Evolutionary conservation across 2,888 invertebrate genomes (phyloP).

Genomic region (Heteropelma amictum): DNA sequence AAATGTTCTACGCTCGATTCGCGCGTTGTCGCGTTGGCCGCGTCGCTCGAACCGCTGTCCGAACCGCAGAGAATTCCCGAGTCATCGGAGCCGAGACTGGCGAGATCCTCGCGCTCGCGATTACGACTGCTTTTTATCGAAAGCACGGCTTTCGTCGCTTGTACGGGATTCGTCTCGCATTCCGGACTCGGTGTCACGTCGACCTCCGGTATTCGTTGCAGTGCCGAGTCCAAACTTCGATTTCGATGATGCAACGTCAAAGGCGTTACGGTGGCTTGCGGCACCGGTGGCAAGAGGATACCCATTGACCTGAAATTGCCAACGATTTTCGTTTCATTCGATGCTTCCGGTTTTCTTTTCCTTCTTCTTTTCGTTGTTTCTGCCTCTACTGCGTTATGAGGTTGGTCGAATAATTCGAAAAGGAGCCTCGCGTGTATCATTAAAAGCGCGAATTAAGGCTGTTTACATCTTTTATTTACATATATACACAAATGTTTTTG

Average conservation of each 20-base stretch:
- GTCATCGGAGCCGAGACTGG: slow-evolving; percentile 87
- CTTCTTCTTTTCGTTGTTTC: no score
- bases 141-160: slow-evolving; percentile 55
- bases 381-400: no score
- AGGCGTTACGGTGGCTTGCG: slow-evolving; percentile 79
- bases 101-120: slow-evolving; percentile 81
- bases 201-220: slow-evolving; percentile 93
- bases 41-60: slow-evolving; percentile 79
- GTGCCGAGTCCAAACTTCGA: slow-evolving; percentile 92
- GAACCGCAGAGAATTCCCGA: slow-evolving; percentile 86
- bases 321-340: background rate
- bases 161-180: slow-evolving; percentile 78
- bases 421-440: no score
- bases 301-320: slow-evolving; percentile 81
- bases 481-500: no score
- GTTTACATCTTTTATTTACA: no score
- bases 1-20: slow-evolving; percentile 80
- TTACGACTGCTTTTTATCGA: slow-evolving; percentile 72
- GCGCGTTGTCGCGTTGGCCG: slow-evolving; percentile 75
- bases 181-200: slow-evolving; percentile 84
- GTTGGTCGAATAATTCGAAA: no score
- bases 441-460: no score
- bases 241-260: slow-evolving; percentile 85
- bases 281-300: slow-evolving; percentile 82
- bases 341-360: no score